These are phyloP conservation scores for Rhadina sibilatrix DNA, from an alignment of 2,113 vertebrate species.

Conservation along the genomic window DNA sequence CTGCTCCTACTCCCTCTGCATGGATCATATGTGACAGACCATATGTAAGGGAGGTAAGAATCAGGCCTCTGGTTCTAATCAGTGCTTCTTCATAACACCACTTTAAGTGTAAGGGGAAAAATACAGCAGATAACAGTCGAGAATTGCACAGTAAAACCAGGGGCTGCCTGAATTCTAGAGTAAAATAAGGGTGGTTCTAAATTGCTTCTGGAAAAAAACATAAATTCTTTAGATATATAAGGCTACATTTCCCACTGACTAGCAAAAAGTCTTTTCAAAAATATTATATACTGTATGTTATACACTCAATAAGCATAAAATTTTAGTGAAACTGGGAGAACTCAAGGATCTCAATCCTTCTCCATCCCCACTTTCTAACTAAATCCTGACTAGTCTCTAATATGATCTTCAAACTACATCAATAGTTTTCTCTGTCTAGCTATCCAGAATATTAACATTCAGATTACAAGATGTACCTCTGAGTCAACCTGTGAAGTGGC, in stretches of 20 bases:
- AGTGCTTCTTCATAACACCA: not conserved
- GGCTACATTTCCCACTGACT: not conserved
- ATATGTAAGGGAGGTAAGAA: not conserved
- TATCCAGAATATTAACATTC: slow-evolving; percentile 72
- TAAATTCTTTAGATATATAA: not conserved
- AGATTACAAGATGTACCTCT: slow-evolving; percentile 68
- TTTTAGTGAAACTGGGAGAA: not conserved
- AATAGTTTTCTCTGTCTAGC: slow-evolving; percentile 59
- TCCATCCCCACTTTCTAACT: not conserved
- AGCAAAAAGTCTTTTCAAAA: slow-evolving; percentile 32
- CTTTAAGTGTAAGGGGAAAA: not conserved
- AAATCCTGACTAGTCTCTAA: slow-evolving; percentile 39
- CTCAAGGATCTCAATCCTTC: not conserved
- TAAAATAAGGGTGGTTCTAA: slow-evolving; percentile 17
- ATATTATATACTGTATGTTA: not conserved
- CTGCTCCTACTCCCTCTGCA: not conserved
- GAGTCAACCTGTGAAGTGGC: slow-evolving; percentile 67
- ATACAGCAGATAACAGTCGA: not conserved
- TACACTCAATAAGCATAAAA: not conserved
- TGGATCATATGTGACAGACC: not conserved
- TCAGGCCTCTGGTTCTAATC: not conserved
- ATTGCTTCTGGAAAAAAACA: slow-evolving; percentile 23
- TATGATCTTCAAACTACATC: slow-evolving; percentile 61
- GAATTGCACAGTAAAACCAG: not conserved
- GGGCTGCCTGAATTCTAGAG: not conserved